Percentiles rank a stretch among this genome's conserved stretches.
phyloP scores from a whole-genome alignment of 1,140 invertebrate genomes.

The Microplitis demolitor region DNA sequence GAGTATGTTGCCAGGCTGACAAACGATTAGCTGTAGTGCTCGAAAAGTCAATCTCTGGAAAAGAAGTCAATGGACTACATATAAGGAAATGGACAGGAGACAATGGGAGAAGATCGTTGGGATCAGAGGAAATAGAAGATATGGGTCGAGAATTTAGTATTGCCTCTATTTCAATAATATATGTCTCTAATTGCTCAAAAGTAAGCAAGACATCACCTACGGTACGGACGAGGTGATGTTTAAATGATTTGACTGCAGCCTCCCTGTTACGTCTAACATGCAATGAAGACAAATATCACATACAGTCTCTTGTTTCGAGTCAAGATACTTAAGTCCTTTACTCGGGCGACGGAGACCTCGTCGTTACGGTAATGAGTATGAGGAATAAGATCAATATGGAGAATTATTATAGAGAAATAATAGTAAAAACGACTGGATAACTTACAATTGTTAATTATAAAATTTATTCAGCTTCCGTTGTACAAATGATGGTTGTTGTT shows the following conservation, averaged over 20 bases:
- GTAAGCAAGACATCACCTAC: neutral
- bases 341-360: too few species aligned
- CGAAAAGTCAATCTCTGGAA: neutral
- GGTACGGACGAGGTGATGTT: neutral
- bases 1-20: neutral
- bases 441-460: too few species aligned
- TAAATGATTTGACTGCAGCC: neutral
- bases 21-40: neutral
- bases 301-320: too few species aligned
- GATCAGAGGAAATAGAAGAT: neutral
- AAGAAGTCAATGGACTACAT: neutral
- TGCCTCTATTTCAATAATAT: neutral
- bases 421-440: too few species aligned
- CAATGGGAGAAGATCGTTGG: neutral
- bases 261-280: too few species aligned
- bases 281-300: too few species aligned
- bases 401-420: too few species aligned
- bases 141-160: neutral
- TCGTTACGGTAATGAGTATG: too few species aligned
- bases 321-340: too few species aligned
- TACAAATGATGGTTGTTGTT: too few species aligned
- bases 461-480: too few species aligned
- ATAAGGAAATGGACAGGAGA: neutral
- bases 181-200: neutral
- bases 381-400: too few species aligned